Conservation (phyloP, 2,113 vertebrate genomes). For the Cricetomys ansorgei region DNA sequence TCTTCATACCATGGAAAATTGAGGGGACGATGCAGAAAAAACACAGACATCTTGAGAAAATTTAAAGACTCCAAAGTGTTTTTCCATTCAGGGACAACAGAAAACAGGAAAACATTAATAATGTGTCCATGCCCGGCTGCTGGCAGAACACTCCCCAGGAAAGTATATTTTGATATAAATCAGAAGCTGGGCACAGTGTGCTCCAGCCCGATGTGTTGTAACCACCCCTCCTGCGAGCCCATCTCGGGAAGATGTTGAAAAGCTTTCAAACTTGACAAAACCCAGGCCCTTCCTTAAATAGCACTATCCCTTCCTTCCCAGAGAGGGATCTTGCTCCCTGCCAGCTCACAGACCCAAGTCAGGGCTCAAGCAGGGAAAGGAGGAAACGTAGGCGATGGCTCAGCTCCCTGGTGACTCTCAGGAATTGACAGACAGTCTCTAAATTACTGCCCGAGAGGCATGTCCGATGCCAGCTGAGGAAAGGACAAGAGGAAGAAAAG, state of each 20-base stretch:
- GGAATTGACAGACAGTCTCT: conserved; percentile 81
- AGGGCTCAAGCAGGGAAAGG: not conserved
- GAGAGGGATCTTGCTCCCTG: conserved; percentile 26
- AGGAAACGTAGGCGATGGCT: not conserved
- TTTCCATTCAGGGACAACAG: conserved; percentile 66
- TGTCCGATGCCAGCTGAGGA: conserved; percentile 71
- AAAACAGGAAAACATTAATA: conserved; percentile 79
- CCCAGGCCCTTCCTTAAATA: conserved; percentile 71
- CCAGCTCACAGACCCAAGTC: conserved; percentile 54
- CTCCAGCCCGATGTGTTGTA: not conserved
- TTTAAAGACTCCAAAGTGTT: conserved; percentile 59
- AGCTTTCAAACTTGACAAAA: conserved; percentile 74
- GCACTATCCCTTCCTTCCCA: conserved; percentile 53
- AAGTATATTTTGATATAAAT: conserved; percentile 77
- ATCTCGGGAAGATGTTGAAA: conserved; percentile 68
- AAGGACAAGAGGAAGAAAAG: conserved; percentile 51
- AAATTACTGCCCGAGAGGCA: conserved; percentile 80
- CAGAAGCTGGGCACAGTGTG: conserved; percentile 32
- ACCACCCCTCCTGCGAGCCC: conserved; percentile 57
- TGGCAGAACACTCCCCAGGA: conserved; percentile 56
- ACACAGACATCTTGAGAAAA: conserved; percentile 73
- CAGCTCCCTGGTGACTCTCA: conserved; percentile 66
- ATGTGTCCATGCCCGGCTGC: not conserved
- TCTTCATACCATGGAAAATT: conserved; percentile 54
- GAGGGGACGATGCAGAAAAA: conserved; percentile 58